phyloP scores from a whole-genome alignment of 2,888 invertebrate species.

The Apotomis capreana region DNA sequence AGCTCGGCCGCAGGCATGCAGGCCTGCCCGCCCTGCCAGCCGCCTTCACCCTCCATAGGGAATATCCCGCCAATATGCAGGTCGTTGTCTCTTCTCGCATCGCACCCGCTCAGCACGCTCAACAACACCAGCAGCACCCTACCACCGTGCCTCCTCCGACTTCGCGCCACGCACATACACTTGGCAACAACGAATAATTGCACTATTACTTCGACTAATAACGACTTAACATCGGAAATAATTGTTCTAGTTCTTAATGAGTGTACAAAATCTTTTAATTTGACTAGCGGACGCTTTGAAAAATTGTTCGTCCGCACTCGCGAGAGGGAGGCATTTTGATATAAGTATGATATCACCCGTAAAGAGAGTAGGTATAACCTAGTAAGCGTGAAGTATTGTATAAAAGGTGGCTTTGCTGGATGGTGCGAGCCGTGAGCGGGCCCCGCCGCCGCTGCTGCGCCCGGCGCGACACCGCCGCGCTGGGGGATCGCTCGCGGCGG shows the following conservation, averaged over 20 bases:
- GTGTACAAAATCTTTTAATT: constrained; percentile 74
- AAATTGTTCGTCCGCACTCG: constrained; percentile 72
- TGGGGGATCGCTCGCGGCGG: constrained; percentile 79
- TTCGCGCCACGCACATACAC: constrained; percentile 63
- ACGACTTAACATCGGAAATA: constrained; percentile 71
- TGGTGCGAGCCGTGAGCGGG: constrained; percentile 47
- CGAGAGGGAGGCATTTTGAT: constrained; percentile 62
- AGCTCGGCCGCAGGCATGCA: constrained; percentile 99
- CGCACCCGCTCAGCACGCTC: constrained; percentile 65
- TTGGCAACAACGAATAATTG: constrained; percentile 80
- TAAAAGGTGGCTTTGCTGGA: constrained; percentile 63
- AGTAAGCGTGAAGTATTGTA: constrained; percentile 77
- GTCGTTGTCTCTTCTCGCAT: constrained; percentile 85
- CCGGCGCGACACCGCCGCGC: constrained; percentile 62
- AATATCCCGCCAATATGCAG: constrained; percentile 99
- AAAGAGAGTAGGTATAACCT: constrained; percentile 78
- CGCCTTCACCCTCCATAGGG: constrained; percentile 97
- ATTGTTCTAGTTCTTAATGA: constrained; percentile 78
- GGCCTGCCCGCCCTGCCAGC: constrained; percentile 99
- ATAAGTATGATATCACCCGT: constrained; percentile 66
- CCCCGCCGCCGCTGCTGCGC: constrained; percentile 34
- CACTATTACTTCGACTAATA: constrained; percentile 78
- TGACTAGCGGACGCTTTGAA: constrained; percentile 81
- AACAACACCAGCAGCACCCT: constrained; percentile 67
- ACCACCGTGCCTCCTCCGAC: constrained; percentile 49